These are phyloP conservation scores for Heloderma charlesbogerti DNA, from an alignment of 2,113 vertebrate genomes.

Conservation along the genomic window DNA sequence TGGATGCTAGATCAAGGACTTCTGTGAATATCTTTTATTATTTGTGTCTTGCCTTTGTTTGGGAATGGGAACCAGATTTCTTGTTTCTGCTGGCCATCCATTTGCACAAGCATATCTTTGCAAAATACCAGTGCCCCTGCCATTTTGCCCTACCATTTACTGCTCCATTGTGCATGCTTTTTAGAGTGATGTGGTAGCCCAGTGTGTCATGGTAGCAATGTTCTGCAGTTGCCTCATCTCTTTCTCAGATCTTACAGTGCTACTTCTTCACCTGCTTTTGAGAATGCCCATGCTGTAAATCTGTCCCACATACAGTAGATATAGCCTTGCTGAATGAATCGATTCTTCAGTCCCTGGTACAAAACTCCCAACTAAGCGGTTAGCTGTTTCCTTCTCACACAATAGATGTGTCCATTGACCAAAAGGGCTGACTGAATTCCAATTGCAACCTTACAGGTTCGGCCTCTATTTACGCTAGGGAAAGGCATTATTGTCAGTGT, in stretches of 20 bases:
- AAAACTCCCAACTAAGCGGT: conserved; percentile 51
- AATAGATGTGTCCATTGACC: conserved; percentile 68
- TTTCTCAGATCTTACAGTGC: not conserved
- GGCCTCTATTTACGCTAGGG: conserved; percentile 51
- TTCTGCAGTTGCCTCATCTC: not conserved
- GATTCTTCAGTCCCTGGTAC: conserved; percentile 4
- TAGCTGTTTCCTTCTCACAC: conserved; percentile 45
- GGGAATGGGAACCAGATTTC: not conserved
- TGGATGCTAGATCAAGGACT: not conserved
- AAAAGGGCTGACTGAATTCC: conserved; percentile 68
- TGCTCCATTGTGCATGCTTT: not conserved
- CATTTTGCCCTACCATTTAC: not conserved
- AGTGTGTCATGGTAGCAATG: not conserved
- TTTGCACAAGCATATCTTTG: not conserved
- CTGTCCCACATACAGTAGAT: not conserved
- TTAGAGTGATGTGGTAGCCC: not conserved
- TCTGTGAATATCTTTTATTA: not conserved
- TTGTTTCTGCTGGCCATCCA: not conserved
- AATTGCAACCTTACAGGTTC: conserved; percentile 47
- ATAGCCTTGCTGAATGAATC: not conserved
- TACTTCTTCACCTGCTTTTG: not conserved
- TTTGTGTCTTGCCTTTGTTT: not conserved
- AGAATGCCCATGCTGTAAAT: not conserved
- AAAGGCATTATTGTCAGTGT: conserved; percentile 43
- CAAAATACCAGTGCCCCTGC: not conserved